phyloP scores from a whole-genome alignment of 1,140 invertebrate species.

The Euura lappo region DNA sequence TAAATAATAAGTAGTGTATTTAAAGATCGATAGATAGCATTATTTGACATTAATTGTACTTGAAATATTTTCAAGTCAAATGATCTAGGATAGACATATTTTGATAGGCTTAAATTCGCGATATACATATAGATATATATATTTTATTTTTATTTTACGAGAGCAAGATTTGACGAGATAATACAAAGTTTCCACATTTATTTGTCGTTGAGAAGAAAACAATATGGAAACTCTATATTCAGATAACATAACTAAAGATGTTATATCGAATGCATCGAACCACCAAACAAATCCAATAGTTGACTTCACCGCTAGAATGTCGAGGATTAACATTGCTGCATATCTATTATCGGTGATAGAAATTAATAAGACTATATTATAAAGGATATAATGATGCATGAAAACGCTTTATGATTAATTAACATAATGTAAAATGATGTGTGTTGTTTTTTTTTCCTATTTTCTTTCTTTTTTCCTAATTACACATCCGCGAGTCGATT shows the following conservation, averaged over 20 bases:
- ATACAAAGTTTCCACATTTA: background rate
- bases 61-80: too few relatives aligned
- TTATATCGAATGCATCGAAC: background rate
- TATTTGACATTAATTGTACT: too few relatives aligned
- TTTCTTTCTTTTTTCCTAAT: too few relatives aligned
- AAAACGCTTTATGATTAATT: background rate
- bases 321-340: background rate
- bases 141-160: too few relatives aligned
- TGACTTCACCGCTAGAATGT: too few relatives aligned
- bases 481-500: too few relatives aligned
- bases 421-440: background rate
- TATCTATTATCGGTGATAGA: background rate
- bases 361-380: background rate
- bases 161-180: too few relatives aligned
- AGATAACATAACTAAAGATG: background rate
- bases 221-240: background rate
- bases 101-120: too few relatives aligned
- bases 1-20: too few relatives aligned
- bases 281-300: background rate
- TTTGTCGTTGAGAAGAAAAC: background rate
- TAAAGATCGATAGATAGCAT: too few relatives aligned
- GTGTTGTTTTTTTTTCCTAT: background rate
- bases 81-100: too few relatives aligned
- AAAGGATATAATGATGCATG: background rate
- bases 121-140: too few relatives aligned